Evolutionary conservation across 1,140 invertebrate genomes (phyloP).

Genomic region (Drosophila funebris): DNA sequence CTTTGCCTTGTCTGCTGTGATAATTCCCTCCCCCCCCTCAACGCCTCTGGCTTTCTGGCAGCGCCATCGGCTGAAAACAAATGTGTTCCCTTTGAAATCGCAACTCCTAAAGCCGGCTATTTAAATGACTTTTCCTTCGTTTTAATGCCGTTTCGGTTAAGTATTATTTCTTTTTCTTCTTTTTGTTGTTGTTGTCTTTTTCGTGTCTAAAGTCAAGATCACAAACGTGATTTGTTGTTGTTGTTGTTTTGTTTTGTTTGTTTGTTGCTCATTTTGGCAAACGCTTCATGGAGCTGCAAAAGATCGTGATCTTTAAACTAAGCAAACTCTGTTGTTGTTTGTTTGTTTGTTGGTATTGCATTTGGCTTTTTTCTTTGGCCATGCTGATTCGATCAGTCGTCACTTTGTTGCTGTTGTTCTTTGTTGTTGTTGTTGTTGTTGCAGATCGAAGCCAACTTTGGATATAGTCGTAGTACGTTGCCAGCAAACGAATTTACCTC

Average conservation of each 20-base stretch:
- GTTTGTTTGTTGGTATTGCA: constrained; percentile 34
- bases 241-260: constrained; percentile 33
- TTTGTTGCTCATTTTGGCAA: constrained; percentile 68
- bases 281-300: constrained; percentile 56
- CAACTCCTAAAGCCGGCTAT: constrained; percentile 48
- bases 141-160: constrained; percentile 49
- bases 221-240: constrained; percentile 76
- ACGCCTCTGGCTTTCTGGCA: neutral
- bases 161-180: constrained; percentile 33
- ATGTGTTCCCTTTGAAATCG: constrained; percentile 34
- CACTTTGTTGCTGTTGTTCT: constrained; percentile 45
- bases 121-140: constrained; percentile 72
- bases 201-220: constrained; percentile 77
- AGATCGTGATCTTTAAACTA: constrained; percentile 79
- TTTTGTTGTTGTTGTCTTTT: constrained; percentile 43
- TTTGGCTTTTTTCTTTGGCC: constrained; percentile 29
- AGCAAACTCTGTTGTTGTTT: constrained; percentile 51
- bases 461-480: constrained; percentile 6
- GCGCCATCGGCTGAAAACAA: constrained; percentile 29
- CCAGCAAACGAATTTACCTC: constrained; percentile 13
- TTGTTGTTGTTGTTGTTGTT: neutral
- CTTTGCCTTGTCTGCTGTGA: too few relatives aligned
- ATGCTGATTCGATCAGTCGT: constrained; percentile 75
- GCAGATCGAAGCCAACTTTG: constrained; percentile 9
- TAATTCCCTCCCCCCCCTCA: too few relatives aligned